Percentiles rank a stretch among this genome's conserved stretches.
These are phyloP conservation scores for Agrotis segetum DNA, from an alignment of 2,888 invertebrate genomes.

Conservation along the genomic window DNA sequence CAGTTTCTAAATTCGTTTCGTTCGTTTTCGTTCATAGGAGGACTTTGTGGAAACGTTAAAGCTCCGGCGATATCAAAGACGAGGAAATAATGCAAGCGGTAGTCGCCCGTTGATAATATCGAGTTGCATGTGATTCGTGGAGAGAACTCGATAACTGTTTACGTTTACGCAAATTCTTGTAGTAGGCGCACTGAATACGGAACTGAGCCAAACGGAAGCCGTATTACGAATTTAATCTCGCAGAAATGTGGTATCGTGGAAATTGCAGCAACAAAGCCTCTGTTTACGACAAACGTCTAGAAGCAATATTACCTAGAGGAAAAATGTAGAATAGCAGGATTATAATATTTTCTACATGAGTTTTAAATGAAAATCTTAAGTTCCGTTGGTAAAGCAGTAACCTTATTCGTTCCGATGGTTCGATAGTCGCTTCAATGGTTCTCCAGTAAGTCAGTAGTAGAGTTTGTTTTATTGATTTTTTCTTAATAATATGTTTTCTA, in stretches of 20 bases:
- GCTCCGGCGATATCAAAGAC: conserved; percentile 16
- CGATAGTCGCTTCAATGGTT: conserved; percentile 38
- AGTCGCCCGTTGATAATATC: conserved; percentile 17
- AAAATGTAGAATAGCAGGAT: conserved; percentile 73
- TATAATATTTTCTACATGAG: conserved; percentile 72
- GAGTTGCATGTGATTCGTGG: conserved; percentile 32
- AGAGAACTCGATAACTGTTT: conserved; percentile 59
- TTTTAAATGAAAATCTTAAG: conserved; percentile 61
- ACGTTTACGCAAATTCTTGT: conserved; percentile 71
- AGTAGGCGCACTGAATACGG: conserved; percentile 83
- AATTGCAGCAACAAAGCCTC: conserved; percentile 85
- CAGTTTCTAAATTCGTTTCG: conserved; percentile 3
- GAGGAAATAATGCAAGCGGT: neutral
- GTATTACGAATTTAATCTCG: conserved; percentile 90
- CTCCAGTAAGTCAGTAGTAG: conserved; percentile 31
- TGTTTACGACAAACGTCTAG: conserved; percentile 84
- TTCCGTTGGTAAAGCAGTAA: conserved; percentile 39
- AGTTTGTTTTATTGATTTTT: conserved; percentile 21
- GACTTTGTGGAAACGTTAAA: conserved; percentile 14
- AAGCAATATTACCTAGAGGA: conserved; percentile 76
- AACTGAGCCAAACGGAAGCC: conserved; percentile 82
- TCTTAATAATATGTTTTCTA: conserved; percentile 33
- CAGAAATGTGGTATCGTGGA: conserved; percentile 88
- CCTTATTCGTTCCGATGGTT: conserved; percentile 43
- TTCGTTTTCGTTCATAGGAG: no score